Base-by-base conservation (phyloP, 2,113 vertebrate species). In the Periophthalmodon schlosseri region DNA sequence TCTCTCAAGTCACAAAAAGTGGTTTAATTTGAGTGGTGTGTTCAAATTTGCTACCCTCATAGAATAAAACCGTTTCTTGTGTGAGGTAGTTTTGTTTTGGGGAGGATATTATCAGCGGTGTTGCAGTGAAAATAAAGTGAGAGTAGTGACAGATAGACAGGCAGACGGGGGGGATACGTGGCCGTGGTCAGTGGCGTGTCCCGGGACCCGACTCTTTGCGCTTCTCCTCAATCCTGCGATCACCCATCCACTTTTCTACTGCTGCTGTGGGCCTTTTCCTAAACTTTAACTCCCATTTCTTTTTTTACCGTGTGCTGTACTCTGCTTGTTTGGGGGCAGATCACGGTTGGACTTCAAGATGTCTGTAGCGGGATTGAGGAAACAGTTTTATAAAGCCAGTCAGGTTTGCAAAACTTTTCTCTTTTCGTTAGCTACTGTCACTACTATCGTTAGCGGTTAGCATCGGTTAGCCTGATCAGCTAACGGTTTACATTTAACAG, bases 371-470 rank as follows among this genome's bases (percentile, higher is more conserved):
- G 97, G 97, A 73, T 91, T 99, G 66, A 99, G 97, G 95, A 99
- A 99, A 69, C 97, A 99, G 93, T 99, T 99, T 93, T 98, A 99
- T 87, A 99, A 99, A 93, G 97, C 97, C 52, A 98, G 95, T 73
- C 97, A 98, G 97, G 97, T 97, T 91, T 93, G 94, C 56, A 12
- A 73, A 88, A 92, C 86, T 88, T 63, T 75, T 60, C 54, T 73
- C 50, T 78, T 44, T 16, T 68, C 20, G 60, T 57, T 80, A 84
- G 52, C 79, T 72, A 79, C 80, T 84, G 83, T 82, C 82, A 82
- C 73, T 56, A 73, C 52, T 87, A 88, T 86, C 79, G 52, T 56
- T 56, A 56, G 52, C 52, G 23, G 84, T 75, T 91, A 90, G 82
- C 85, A 12, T 50, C n/a, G 2, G 0, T 70, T 91, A 88, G 89